A percentile compares a stretch with the other conserved stretches of the same genome.
Conservation (phyloP, 2,797 vertebrate species). For the Chanos chanos region DNA sequence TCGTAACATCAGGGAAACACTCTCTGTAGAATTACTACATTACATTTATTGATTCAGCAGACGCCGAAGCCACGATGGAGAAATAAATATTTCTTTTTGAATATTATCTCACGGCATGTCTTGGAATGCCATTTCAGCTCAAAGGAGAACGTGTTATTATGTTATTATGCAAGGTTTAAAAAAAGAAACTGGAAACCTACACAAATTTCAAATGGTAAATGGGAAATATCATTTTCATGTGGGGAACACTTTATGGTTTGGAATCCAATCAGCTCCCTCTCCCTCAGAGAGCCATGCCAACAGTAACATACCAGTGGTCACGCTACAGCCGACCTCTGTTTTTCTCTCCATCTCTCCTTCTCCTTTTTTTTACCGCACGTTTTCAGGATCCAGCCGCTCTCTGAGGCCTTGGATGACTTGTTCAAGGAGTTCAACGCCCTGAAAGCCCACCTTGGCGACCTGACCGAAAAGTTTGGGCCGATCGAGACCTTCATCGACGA, state of each 20-base stretch:
- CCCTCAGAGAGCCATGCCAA: conserved; percentile 1
- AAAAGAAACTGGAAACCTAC: conserved; percentile 23
- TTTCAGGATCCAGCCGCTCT: conserved; percentile 71
- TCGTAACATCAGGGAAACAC: conserved; percentile 6
- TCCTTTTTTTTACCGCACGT: not conserved
- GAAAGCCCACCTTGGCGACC: conserved; percentile 70
- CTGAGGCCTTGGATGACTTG: conserved; percentile 73
- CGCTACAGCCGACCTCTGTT: not conserved
- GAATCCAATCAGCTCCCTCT: conserved; percentile 20
- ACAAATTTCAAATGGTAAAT: conserved; percentile 45
- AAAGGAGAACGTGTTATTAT: conserved; percentile 52
- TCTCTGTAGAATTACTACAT: too few species aligned
- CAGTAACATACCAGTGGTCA: not conserved
- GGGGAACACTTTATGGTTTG: conserved; percentile 46
- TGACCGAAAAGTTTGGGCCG: conserved; percentile 68
- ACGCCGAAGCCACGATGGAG: not conserved
- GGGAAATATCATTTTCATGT: conserved; percentile 49
- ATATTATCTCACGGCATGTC: too few species aligned
- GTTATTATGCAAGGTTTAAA: conserved; percentile 14
- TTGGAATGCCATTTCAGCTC: conserved; percentile 43
- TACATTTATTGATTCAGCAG: too few species aligned
- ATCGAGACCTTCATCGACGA: conserved; percentile 74
- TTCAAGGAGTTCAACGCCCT: conserved; percentile 78
- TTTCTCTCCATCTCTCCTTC: not conserved
- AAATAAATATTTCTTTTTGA: conserved; percentile 30